phyloP scores from a whole-genome alignment of 35 echinoderm and acorn worm species.

The Strongylocentrotus purpuratus region DNA sequence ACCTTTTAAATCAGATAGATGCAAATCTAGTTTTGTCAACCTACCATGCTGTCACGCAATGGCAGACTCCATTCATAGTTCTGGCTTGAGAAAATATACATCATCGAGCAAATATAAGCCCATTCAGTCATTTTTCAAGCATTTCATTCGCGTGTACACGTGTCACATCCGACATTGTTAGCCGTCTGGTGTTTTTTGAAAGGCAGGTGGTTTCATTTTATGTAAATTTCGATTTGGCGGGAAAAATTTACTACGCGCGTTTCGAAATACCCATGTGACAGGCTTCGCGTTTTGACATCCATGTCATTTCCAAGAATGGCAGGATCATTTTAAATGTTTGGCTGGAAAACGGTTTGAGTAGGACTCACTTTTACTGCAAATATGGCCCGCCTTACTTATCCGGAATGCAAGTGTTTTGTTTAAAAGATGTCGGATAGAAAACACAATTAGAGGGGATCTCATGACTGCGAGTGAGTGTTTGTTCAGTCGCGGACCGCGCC shows the following conservation, averaged over 20 bases:
- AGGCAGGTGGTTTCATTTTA: not conserved
- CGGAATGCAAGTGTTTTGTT: constrained; percentile 28
- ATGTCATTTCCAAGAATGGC: too few relatives aligned
- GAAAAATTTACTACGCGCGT: not conserved
- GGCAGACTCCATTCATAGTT: not conserved
- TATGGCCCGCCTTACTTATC: not conserved
- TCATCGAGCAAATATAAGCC: not conserved
- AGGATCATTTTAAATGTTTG: not conserved
- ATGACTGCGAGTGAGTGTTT: constrained; percentile 5
- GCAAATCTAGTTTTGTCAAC: not conserved
- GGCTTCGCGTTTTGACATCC: too few relatives aligned
- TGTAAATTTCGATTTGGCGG: not conserved
- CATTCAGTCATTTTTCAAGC: not conserved
- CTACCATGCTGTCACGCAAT: not conserved
- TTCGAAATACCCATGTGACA: not conserved
- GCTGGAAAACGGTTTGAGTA: not conserved
- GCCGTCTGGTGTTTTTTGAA: not conserved
- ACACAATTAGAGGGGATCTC: constrained; percentile 42
- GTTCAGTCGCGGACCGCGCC: constrained; percentile 28
- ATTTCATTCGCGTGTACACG: not conserved
- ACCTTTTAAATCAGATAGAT: not conserved
- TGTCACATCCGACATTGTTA: not conserved
- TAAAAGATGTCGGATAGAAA: constrained; percentile 25
- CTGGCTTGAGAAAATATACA: not conserved
- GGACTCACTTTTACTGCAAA: not conserved